phyloP scores from a whole-genome alignment of 2,113 vertebrate species.

The Sarotherodon lohbergeri region DNA sequence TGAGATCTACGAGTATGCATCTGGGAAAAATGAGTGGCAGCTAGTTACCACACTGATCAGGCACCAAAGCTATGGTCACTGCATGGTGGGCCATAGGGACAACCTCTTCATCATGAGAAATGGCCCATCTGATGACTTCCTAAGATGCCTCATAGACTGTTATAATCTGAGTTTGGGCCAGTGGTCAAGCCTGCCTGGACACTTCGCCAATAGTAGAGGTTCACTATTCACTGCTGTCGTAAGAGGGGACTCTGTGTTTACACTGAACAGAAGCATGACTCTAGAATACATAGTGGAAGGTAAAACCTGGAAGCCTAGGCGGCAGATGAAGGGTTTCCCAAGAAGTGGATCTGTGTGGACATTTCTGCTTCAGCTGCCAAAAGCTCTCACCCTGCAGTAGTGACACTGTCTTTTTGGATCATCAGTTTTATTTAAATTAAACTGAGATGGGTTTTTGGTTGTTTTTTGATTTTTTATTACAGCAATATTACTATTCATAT shows the following conservation, averaged over 20 bases:
- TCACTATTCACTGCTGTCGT: slow-evolving; percentile 82
- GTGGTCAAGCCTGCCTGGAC: slow-evolving; percentile 83
- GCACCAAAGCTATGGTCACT: slow-evolving; percentile 86
- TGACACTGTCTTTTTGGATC: background rate
- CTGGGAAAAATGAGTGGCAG: slow-evolving; percentile 67
- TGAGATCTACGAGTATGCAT: slow-evolving; percentile 76
- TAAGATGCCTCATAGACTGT: slow-evolving; percentile 84
- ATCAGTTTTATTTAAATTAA: background rate
- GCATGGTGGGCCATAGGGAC: slow-evolving; percentile 86
- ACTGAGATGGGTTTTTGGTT: background rate
- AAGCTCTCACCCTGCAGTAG: background rate
- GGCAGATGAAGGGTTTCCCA: slow-evolving; percentile 81
- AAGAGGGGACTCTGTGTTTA: slow-evolving; percentile 79
- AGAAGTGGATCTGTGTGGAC: slow-evolving; percentile 84
- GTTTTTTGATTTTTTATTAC: background rate
- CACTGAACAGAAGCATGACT: slow-evolving; percentile 80
- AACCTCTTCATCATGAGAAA: slow-evolving; percentile 87
- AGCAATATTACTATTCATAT: background rate
- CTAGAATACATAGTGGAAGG: slow-evolving; percentile 75
- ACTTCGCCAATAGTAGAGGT: slow-evolving; percentile 88
- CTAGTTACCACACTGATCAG: slow-evolving; percentile 74
- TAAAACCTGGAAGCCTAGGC: slow-evolving; percentile 77
- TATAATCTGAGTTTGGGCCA: slow-evolving; percentile 79
- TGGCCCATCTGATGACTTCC: slow-evolving; percentile 84
- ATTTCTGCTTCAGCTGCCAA: slow-evolving; percentile 79